These are phyloP conservation scores for Cinclus cinclus DNA, from an alignment of 2,113 vertebrate genomes.

Conservation along the genomic window DNA sequence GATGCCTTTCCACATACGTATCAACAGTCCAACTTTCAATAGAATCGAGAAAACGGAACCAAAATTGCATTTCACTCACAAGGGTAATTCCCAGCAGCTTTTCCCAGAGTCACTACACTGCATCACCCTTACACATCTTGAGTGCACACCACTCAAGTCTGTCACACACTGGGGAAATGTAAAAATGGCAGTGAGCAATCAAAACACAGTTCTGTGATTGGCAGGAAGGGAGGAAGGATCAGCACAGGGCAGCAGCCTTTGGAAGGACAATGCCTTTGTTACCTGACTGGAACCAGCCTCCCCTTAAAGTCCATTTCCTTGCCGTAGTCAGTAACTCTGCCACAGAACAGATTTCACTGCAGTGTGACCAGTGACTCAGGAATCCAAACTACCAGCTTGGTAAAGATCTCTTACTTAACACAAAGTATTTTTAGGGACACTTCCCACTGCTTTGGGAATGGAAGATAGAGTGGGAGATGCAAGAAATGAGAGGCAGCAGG, in stretches of 20 bases:
- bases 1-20: accelerated
- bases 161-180: neutral
- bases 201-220: neutral
- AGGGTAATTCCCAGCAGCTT: neutral
- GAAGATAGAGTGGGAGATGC: slow-evolving; percentile 41
- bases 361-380: neutral
- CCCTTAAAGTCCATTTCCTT: neutral
- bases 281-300: neutral
- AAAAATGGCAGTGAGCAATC: neutral
- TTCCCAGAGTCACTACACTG: neutral
- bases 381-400: neutral
- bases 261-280: neutral
- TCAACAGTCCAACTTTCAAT: neutral
- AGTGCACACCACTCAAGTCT: neutral
- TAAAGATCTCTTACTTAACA: neutral
- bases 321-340: neutral
- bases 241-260: accelerated
- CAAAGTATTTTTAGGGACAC: slow-evolving; percentile 22
- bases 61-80: neutral
- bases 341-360: neutral
- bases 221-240: neutral
- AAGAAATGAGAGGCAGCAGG: slow-evolving; percentile 50
- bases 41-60: accelerated
- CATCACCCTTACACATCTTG: neutral
- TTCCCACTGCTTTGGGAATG: neutral